Base-by-base conservation (phyloP, 2,888 invertebrate genomes). In the Allolobophora icterica region DNA sequence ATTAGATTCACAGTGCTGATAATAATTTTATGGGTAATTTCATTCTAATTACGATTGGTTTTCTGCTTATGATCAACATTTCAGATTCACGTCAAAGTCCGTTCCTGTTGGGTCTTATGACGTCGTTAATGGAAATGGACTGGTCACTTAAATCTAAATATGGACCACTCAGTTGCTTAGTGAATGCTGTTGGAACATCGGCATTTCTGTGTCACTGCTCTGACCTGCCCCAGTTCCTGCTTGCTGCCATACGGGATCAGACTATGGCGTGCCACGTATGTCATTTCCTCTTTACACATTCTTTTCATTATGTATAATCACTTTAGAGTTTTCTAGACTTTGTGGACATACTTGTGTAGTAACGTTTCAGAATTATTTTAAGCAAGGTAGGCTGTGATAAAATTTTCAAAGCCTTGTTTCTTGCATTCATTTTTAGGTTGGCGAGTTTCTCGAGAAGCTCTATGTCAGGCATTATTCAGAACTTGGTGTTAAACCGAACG, bases 361-460 rank as follows among this genome's bases (percentile, higher is more conserved):
- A 30, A 71, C n/a, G 8, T 71, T 71, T 71, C n/a, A n/a, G 71
- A n/a, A 71, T n/a, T 71, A 71, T n/a, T 3, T 71, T 52, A 52
- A 52, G 52, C 2, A 6, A 52, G 17, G 1, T n/a, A 8, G n/a
- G 71, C 11, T n/a, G n/a, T 21, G 30, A 71, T n/a, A n/a, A n/a
- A n/a, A n/a, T 71, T 71, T 30, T 71, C 30, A n/a, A 13, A 71
- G 1, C 71, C n/a, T n/a, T 4, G n/a, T n/a, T 71, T 71, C 8
- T 6, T 71, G 71, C n/a, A 71, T 71, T n/a, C 30, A 19, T 35
- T 45, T 91, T 24, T 84, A 96, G 96, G 96, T 95, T 92, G 96
- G 94, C 94, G 96, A 95, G 93, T 95, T 96, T 33, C 97, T 96
- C 93, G 96, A 96, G 93, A 95, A 95, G 13, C 94, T 97, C 92